phyloP scores from a whole-genome alignment of 2,113 vertebrate species.

The Aegithalos caudatus region DNA sequence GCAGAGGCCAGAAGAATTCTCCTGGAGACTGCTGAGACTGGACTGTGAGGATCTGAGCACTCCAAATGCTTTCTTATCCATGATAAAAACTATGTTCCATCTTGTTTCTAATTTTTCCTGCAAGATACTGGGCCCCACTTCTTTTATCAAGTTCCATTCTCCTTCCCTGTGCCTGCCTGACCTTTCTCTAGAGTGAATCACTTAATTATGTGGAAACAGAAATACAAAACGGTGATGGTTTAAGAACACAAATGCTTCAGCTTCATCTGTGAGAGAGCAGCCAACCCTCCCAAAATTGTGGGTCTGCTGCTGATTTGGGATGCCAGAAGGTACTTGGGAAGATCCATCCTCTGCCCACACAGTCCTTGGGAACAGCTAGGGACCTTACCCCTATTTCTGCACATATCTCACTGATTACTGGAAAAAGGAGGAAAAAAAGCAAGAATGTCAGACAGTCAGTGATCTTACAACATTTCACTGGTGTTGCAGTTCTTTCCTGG shows the following conservation, averaged over 20 bases:
- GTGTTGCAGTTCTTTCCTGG: constrained; percentile 34
- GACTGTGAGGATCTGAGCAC: background rate
- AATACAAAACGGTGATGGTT: background rate
- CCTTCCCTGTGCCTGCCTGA: background rate
- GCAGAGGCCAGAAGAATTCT: background rate
- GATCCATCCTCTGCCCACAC: background rate
- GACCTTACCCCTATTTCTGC: background rate
- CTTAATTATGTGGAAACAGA: constrained; percentile 31
- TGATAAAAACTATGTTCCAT: background rate
- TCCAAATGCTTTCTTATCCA: background rate
- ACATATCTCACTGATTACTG: background rate
- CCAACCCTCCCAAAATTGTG: background rate
- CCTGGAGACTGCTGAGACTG: background rate
- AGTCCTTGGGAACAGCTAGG: background rate
- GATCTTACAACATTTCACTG: constrained; percentile 7
- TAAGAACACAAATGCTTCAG: background rate
- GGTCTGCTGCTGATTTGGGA: background rate
- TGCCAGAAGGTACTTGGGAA: background rate
- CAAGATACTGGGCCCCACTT: background rate
- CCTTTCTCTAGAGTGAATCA: constrained; percentile 27
- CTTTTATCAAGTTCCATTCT: background rate
- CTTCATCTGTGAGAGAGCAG: background rate
- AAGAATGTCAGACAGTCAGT: background rate
- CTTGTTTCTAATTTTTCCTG: background rate
- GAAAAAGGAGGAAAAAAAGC: background rate